Evolutionary conservation across 2,888 invertebrate genomes (phyloP), one percentile per base, ranked within the genome.

Genomic region (Amitus sp.): DNA sequence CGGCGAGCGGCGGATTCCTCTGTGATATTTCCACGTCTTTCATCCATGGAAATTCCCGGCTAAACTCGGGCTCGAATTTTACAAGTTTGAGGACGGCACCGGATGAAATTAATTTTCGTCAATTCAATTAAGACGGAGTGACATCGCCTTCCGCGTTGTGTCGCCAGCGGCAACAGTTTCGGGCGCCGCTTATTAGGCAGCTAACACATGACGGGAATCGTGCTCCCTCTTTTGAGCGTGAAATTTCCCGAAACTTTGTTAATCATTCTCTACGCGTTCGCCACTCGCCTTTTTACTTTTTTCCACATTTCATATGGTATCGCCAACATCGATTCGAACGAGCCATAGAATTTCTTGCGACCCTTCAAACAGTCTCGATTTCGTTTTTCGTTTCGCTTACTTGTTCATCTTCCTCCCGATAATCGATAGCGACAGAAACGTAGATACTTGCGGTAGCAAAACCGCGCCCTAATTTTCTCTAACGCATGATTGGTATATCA

Each of bases 61-160:
- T 30, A 42, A 56, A 43, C 58, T 48, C 51, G 46, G 3, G 33
- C n/a, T 45, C 50, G 39, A 40, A 57, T 51, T 39, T 19, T 43
- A 46, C 64, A 71, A 73, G 69, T 73, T 71, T 71, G 62, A 65
- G 67, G 66, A 68, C 65, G 64, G 65, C 68, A 66, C 71, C 71
- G 71, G 73, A 74, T 76, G 76, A 76, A 77, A 78, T 78, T 78
- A 77, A 77, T 78, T 77, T 77, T 70, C 69, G 70, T 70, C 71
- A 75, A 78, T 77, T 76, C 78, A 78, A 78, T 78, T 77, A 78
- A 76, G 73, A 73, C 71, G 64, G 62, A 56, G 66, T 67, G 67
- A 69, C 70, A 68, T 64, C 68, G 66, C 69, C 69, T 69, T 71
- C 71, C 66, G 60, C 71, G 57, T 50, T 57, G 54, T 62, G 62